These are phyloP conservation scores for roundworm (Caenorhabditis elegans) DNA, from an alignment of 1,140 invertebrate genomes.

Conservation along the genomic window DNA sequence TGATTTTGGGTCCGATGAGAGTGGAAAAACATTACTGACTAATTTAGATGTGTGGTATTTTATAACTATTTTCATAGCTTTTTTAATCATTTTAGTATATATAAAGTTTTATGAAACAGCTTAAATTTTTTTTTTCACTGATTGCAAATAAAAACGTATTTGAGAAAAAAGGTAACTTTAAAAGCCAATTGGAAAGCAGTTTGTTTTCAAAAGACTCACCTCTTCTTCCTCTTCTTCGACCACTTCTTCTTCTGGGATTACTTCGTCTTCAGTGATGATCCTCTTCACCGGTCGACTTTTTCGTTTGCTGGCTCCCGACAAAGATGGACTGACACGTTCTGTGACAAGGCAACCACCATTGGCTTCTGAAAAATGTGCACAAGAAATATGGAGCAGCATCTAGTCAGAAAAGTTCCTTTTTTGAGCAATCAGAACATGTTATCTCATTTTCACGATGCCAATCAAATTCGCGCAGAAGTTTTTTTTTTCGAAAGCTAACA, in stretches of 20 bases:
- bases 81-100: too few relatives aligned
- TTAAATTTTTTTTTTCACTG: too few relatives aligned
- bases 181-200: too few relatives aligned
- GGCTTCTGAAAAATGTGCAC: neutral
- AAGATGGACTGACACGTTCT: constrained; percentile 21
- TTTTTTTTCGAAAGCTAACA: neutral
- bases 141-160: too few relatives aligned
- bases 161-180: too few relatives aligned
- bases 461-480: constrained; percentile 6
- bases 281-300: constrained; percentile 22
- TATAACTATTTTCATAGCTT: too few relatives aligned
- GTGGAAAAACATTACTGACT: too few relatives aligned
- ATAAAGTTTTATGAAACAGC: too few relatives aligned
- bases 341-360: constrained; percentile 3
- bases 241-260: neutral
- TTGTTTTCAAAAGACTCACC: too few relatives aligned
- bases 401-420: neutral
- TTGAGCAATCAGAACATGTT: neutral
- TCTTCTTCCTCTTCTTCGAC: neutral
- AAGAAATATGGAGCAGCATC: neutral
- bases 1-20: too few relatives aligned
- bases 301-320: constrained; percentile 3
- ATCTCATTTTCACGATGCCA: constrained; percentile 16
- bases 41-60: too few relatives aligned
- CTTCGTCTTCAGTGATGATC: constrained; percentile 7